Evolutionary conservation across 2,113 vertebrate genomes (phyloP).

Genomic region (Sialia sialis): DNA sequence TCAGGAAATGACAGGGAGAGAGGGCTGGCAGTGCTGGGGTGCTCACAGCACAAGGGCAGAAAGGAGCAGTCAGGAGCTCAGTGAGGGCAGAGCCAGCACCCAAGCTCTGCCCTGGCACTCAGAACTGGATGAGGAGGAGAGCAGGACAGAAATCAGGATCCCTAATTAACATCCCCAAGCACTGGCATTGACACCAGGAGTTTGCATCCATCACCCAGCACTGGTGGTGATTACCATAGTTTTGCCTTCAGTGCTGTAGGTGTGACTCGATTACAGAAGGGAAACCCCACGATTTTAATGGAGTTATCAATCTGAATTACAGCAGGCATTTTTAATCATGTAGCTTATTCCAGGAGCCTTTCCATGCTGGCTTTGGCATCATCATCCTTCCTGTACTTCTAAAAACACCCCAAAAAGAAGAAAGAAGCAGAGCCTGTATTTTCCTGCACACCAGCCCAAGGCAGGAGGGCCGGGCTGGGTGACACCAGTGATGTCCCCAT

Average conservation of each 20-base stretch:
- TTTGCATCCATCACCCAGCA: neutral
- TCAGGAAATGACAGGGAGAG: neutral
- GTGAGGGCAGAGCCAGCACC: accelerated
- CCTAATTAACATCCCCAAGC: neutral
- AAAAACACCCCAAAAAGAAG: neutral
- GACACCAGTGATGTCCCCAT: accelerated
- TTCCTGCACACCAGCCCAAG: accelerated
- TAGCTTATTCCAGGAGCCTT: neutral
- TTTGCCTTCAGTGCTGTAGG: neutral
- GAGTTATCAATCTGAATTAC: conserved; percentile 48
- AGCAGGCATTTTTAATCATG: neutral
- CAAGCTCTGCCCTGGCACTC: accelerated
- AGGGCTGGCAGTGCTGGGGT: neutral
- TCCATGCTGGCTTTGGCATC: neutral
- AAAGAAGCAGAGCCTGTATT: accelerated
- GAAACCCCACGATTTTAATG: neutral
- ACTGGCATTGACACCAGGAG: neutral
- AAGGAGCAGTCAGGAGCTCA: neutral
- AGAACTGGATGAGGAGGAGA: accelerated
- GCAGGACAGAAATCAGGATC: neutral
- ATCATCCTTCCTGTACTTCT: neutral
- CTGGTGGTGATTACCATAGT: neutral
- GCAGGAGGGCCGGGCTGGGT: neutral
- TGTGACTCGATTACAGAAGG: neutral
- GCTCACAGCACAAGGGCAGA: neutral